Base-by-base conservation (phyloP, 1,140 invertebrate species). In the Caerostris extrusa region DNA sequence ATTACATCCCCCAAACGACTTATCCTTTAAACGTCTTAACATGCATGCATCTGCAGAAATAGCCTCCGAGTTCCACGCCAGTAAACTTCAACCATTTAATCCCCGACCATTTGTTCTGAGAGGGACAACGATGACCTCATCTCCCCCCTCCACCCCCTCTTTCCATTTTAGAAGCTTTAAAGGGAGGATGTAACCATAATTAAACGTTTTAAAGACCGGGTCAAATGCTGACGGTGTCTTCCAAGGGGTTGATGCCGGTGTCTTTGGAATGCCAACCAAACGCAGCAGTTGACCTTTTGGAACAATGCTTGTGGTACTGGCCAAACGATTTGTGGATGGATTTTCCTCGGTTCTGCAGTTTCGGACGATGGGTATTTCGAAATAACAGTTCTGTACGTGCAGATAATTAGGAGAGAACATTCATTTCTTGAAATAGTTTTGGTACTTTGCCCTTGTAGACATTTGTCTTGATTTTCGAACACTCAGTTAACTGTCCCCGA, bases 171-270 rank as follows among this genome's bases (percentile, higher is more conserved):
- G 17, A 60, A 71, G 53, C 64, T 71, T 61, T 61, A 50, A 50
- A 60, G n/a, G n/a, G 57, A 91, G 69, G 69, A 60, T 60, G 71
- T 91, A 91, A 91, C 82, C 69, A 91, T 91, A 91, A 91, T 91
- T 91, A 91, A 91, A 81, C 71, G 89, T 71, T 91, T 91, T 91
- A 82, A 82, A 81, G 71, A 58, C 60, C 60, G 60, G 86, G 86
- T 88, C 86, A 88, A 83, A 83, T 58, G 82, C 55, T 56, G 82
- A 83, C 82, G 53, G 6, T 58, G 82, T 17, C 53, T 77, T 77
- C 50, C 10, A 53, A 34, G 69, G 10, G 69, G n/a, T n/a, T n/a
- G 69, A 7, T 10, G 69, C 34, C 14, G 69, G 19, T 34, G 69
- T 34, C 34, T 77, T 77, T 4, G 34, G 34, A 8, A 7, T 34